phyloP scores from a whole-genome alignment of 2,113 vertebrate genomes.

The Tyto alba region DNA sequence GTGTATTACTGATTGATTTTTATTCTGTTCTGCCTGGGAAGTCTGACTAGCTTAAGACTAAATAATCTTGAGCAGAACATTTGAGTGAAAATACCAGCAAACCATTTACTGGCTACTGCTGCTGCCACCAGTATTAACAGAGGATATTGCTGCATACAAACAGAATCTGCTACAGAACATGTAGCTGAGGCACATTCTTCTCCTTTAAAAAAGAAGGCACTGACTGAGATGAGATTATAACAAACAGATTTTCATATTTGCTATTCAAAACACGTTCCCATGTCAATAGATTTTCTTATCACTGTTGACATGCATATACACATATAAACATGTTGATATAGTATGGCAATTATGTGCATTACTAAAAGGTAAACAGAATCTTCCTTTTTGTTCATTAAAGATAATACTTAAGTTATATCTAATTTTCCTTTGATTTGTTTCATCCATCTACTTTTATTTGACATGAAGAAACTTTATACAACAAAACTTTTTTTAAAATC shows the following conservation, averaged over 20 bases:
- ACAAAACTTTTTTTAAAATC: background rate
- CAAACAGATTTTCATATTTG: background rate
- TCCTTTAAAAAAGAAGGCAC: background rate
- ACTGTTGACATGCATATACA: background rate
- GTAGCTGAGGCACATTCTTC: background rate
- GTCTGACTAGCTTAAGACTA: background rate
- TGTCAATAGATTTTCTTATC: background rate
- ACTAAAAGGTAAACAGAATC: background rate
- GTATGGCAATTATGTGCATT: background rate
- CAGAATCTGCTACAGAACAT: background rate
- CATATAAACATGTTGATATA: background rate
- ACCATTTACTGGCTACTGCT: background rate
- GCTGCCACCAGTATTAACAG: background rate
- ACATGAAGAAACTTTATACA: background rate
- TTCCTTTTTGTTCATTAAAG: background rate
- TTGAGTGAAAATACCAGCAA: background rate
- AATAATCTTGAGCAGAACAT: background rate
- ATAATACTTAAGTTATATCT: background rate
- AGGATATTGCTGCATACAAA: background rate
- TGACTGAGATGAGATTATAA: background rate
- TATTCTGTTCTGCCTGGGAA: background rate
- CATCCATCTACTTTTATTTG: background rate
- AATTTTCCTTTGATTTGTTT: background rate
- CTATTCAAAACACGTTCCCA: background rate
- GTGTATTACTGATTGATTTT: background rate